Evolutionary conservation across 92 coral and sea anemone species (phyloP), one percentile per base, ranked within the genome.

Genomic region (Actinernus sp.): DNA sequence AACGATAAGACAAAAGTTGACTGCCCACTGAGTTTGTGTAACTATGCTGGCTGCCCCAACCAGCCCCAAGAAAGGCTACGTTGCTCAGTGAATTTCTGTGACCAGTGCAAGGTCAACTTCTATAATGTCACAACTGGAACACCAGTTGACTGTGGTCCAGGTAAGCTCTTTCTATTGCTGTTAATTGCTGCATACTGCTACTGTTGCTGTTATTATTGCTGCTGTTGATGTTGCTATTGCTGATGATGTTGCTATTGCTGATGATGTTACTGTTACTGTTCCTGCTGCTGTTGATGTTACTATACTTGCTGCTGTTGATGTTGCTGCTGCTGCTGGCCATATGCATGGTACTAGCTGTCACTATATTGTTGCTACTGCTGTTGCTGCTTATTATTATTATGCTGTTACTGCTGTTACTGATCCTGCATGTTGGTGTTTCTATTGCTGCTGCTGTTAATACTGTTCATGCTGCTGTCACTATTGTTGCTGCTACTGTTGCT

Each of bases 31-130:
- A 73, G 78, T 63, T 63, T 90, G 17, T 94, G 98, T 58, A 76
- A 65, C 31, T 94, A 84, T 71, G 96, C 72, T 39, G 97, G 93
- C 40, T 94, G 98, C 14, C 98, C 98, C 52, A 88, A 76, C 33
- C 65, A 70, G 48, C 76, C 83, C 38, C 75, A 73, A 19, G 83
- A 86, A 39, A 72, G 70, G 40, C 51, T 82, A 16, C 49, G 44
- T 14, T 94, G 98, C 39, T 65, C 74, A n/a, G 81, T 94, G 41
- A 82, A 80, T 40, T 94, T 85, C 36, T 94, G 98, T 58, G 90
- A 92, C 29, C 78, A 85, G 31, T 94, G 98, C 60, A 81, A 82
- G 40, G 97, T 94, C 1, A 86, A 78, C 46, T 91, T 91, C 66
- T 49, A 60, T 39, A 90, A 86, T 83, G 89, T 34, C 31, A 82